Evolutionary conservation across 2,888 invertebrate species (phyloP), one percentile per base, ranked within the genome.

Genomic region (Sinelater perroti): DNA sequence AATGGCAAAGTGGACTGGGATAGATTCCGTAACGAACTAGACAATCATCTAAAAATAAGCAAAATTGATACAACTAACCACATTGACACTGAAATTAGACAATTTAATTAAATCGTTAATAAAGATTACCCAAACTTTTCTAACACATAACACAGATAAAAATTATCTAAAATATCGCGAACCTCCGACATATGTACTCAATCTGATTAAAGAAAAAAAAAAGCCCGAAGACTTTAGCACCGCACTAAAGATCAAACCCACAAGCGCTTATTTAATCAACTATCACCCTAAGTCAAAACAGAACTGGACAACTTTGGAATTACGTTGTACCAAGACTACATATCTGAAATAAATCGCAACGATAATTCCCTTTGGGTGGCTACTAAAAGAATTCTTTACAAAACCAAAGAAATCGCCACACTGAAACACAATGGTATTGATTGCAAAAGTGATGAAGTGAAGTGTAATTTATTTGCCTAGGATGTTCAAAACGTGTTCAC

Each of bases 161-260:
- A n/a, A n/a, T n/a, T n/a, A n/a, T n/a, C n/a, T n/a, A n/a, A n/a
- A n/a, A n/a, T n/a, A n/a, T n/a, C n/a, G n/a, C n/a, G n/a, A n/a
- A n/a, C n/a, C n/a, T n/a, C n/a, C 24, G 5, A 24, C 24, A 24
- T 24, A 24, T 24, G 5, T 24, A 24, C 24, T 24, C 7, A 24
- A 24, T 30, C 8, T 30, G 3, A 30, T 30, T 30, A 30, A 30
- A 30, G 30, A 30, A 30, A 30, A 30, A n/a, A 30, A 30, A 30
- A 30, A 30, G 30, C 30, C 30, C 3, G 30, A 8, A 30, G 8
- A 8, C 30, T 30, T 3, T 30, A 11, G 30, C 8, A 4, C 30
- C 8, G 3, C 11, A 30, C 30, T 10, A 30, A 30, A 30, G 30
- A 30, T 30, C 30, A 30, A 30, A 30, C 30, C 30, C 16, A 33